Conservation (phyloP, 2,113 vertebrate species). For the Forbesichthys papilliferus region DNA sequence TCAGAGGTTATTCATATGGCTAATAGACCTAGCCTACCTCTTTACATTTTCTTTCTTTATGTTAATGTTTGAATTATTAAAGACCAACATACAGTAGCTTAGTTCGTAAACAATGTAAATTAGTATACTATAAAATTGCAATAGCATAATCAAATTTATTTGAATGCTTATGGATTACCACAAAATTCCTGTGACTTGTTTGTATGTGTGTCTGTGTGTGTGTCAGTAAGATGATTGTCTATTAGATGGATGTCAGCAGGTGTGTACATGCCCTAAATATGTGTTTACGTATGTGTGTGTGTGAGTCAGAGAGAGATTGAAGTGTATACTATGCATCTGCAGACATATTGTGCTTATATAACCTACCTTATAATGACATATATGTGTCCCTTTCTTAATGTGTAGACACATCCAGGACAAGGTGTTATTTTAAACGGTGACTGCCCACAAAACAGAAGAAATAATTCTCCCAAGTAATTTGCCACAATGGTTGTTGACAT, state of each 20-base stretch:
- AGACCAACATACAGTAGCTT: too few species aligned
- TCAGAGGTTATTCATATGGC: too few species aligned
- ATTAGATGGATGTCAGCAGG: not conserved
- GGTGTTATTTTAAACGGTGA: not conserved
- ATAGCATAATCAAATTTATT: too few species aligned
- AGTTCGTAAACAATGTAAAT: too few species aligned
- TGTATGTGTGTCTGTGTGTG: not conserved
- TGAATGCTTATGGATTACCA: too few species aligned
- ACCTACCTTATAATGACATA: not conserved
- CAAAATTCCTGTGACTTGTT: not conserved
- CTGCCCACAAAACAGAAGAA: too few species aligned
- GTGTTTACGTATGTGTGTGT: not conserved
- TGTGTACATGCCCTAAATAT: not conserved
- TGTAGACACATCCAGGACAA: slow-evolving; percentile 2
- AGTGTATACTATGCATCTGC: slow-evolving; percentile 81
- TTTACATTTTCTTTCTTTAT: too few species aligned
- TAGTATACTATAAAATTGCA: too few species aligned
- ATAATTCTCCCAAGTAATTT: too few species aligned
- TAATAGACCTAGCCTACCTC: too few species aligned
- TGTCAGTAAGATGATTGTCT: not conserved
- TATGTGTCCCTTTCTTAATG: slow-evolving; percentile 6
- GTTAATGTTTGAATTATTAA: too few species aligned
- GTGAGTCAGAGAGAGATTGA: slow-evolving; percentile 56
- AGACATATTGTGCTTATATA: slow-evolving; percentile 58
- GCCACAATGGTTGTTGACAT: too few species aligned